Base-by-base conservation (phyloP, 2,113 vertebrate genomes). In the Xiphophorus couchianus region DNA sequence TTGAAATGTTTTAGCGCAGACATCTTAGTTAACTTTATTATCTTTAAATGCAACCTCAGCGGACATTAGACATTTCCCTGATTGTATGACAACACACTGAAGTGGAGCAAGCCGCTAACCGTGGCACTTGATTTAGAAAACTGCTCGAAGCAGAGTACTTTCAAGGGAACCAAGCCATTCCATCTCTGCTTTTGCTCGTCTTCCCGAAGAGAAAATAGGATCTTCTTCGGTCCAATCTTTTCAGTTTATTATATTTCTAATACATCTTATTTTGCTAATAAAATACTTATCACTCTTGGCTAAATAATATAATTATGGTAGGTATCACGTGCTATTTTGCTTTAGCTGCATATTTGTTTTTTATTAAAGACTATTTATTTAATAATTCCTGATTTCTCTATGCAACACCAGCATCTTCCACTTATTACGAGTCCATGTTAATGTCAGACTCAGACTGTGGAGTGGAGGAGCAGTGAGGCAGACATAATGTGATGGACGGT, bases 401-500 rank as follows among this genome's bases (percentile, higher is more conserved):
- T 39, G 29, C 7, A 48, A 19, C 42, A 35, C 1, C 33, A 51
- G 10, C 13, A 73, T 70, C 33, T 58, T 4, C 66, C 1, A 14
- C 73, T 37, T 25, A 63, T 80, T 28, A 70, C 27, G 8, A 39
- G n/a, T 72, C 30, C 6, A 14, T n/a, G 31, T n/a, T 37, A 68
- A 48, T 66, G 25, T 68, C 58, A 64, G 31, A 74, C n/a, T 44
- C 39, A 58, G 31, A 39, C 62, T 12, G 58, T 63, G 67, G 11
- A 17, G 44, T 7, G 44, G 44, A 48, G 44, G 14, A 44, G 71
- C 75, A 28, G 8, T 63, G 51, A 83, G 76, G 76, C 75, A 71
- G 81, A 80, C 85, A 78, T 83, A 81, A 87, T 78, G 74, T 84
- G 84, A 84, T 65, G 51, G 69, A 66, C 76, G 58, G 67, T 86